Conservation (phyloP, 2,113 vertebrate genomes). For the Danionella cerebrum region DNA sequence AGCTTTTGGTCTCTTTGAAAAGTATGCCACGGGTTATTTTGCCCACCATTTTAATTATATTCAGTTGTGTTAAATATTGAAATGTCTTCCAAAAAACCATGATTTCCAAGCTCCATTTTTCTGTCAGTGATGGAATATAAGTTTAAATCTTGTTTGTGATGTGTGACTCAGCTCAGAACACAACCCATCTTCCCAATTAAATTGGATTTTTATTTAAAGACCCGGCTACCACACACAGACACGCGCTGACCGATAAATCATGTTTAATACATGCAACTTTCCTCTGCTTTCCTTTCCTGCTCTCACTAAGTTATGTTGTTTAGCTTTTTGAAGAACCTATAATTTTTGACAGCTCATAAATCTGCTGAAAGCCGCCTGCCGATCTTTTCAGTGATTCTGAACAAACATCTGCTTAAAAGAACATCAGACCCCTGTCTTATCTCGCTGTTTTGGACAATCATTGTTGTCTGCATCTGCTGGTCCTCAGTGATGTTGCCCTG, state of each 20-base stretch:
- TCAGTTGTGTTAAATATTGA: neutral
- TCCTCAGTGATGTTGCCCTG: conserved; percentile 65
- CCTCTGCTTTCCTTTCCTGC: too few relatives aligned
- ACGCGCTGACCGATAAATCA: conserved; percentile 2
- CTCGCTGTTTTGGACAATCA: conserved; percentile 35
- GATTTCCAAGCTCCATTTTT: neutral
- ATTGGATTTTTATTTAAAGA: neutral
- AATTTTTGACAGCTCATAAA: neutral
- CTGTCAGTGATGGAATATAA: neutral
- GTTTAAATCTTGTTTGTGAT: neutral
- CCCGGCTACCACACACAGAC: neutral
- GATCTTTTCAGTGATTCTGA: neutral
- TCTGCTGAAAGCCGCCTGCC: neutral
- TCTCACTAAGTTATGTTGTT: neutral
- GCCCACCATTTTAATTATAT: too few relatives aligned
- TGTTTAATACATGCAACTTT: conserved; percentile 14
- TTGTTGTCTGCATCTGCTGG: conserved; percentile 53
- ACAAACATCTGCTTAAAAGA: neutral
- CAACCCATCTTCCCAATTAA: neutral
- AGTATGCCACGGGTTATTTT: too few relatives aligned
- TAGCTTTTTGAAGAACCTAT: neutral
- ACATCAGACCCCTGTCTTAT: neutral
- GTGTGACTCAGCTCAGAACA: neutral
- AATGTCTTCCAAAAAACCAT: neutral
- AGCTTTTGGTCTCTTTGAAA: too few relatives aligned